Conservation (phyloP, 2,797 vertebrate species). For the Prunella strophiata region DNA sequence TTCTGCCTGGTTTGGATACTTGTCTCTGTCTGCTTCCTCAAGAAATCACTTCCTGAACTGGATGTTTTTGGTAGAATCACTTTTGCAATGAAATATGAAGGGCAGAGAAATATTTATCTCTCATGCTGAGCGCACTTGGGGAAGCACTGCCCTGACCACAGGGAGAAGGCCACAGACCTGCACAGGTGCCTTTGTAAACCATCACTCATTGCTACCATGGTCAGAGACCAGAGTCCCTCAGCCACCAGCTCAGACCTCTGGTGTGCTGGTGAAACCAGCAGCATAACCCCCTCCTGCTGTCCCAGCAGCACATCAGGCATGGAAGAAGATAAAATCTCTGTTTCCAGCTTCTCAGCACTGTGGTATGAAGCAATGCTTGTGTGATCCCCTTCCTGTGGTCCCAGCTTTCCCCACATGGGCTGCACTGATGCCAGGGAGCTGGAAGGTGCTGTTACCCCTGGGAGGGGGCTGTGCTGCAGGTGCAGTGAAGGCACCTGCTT, state of each 20-base stretch:
- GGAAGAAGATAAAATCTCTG: neutral
- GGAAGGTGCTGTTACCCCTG: neutral
- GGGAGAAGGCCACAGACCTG: neutral
- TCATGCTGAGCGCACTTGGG: neutral
- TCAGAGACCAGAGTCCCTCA: neutral
- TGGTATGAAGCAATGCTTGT: neutral
- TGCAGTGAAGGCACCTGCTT: neutral
- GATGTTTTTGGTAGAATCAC: neutral
- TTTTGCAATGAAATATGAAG: neutral
- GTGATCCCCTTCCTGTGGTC: neutral
- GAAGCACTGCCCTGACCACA: neutral
- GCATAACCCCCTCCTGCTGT: neutral
- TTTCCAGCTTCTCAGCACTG: neutral
- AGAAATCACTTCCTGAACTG: neutral
- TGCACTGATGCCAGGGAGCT: neutral
- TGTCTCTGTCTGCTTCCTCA: neutral
- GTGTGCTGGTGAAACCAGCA: neutral
- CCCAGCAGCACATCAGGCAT: neutral
- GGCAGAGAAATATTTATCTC: neutral
- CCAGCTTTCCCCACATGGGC: neutral
- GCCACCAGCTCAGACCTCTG: neutral
- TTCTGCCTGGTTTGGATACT: neutral
- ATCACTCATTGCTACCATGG: accelerated
- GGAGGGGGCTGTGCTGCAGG: neutral
- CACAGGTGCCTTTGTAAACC: neutral